Percentiles rank a stretch among this genome's conserved stretches.
Evolutionary conservation across 2,888 invertebrate genomes (phyloP).

Genomic region (Anthrax anthrax): DNA sequence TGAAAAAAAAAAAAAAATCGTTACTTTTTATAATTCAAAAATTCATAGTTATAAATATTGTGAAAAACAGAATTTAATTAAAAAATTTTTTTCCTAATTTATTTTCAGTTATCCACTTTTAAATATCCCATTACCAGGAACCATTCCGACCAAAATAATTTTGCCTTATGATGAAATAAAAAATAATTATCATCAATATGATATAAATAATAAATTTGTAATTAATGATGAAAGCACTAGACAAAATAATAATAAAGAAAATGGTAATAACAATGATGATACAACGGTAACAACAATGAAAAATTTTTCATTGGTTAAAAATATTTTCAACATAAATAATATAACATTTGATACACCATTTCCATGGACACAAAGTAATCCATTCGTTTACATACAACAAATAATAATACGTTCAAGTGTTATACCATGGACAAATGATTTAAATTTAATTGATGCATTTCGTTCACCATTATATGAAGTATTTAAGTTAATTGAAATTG

Average conservation of each 20-base stretch:
- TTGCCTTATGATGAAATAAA: slow-evolving; percentile 36
- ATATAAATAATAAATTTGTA: slow-evolving; percentile 6
- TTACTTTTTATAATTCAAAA: too few relatives aligned
- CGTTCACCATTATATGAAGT: slow-evolving; percentile 79
- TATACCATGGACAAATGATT: slow-evolving; percentile 70
- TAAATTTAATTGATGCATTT: slow-evolving; percentile 80
- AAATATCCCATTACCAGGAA: slow-evolving; percentile 80
- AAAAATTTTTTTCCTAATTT: too few relatives aligned
- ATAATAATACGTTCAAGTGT: slow-evolving; percentile 63
- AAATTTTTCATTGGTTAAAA: slow-evolving; percentile 19
- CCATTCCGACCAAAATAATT: slow-evolving; percentile 61
- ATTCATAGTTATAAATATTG: too few relatives aligned
- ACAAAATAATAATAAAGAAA: slow-evolving; percentile 9
- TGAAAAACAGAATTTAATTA: too few relatives aligned
- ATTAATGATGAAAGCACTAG: slow-evolving; percentile 6
- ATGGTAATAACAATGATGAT: neutral
- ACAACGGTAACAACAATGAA: slow-evolving; percentile 3
- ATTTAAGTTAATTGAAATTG: slow-evolving; percentile 72
- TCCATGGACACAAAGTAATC: slow-evolving; percentile 45
- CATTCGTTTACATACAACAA: slow-evolving; percentile 59
- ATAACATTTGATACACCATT: slow-evolving; percentile 35
- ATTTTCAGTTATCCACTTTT: slow-evolving; percentile 63
- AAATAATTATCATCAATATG: slow-evolving; percentile 21
- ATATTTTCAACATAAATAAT: slow-evolving; percentile 18
- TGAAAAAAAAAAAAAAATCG: too few relatives aligned